Evolutionary conservation across 2,113 vertebrate genomes (phyloP).

Genomic region (Phainopepla nitens): DNA sequence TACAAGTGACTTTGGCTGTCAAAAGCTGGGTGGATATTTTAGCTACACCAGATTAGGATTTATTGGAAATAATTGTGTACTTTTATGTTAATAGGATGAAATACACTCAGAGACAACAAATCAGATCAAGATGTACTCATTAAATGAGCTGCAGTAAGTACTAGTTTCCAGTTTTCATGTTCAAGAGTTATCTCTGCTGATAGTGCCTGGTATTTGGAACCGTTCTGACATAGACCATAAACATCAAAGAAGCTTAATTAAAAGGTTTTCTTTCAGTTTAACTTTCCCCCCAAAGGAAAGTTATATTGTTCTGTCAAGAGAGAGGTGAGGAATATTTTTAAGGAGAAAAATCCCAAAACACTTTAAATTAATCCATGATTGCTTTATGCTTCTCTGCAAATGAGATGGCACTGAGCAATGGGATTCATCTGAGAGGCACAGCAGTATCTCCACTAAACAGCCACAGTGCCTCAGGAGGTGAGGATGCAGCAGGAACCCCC

Average conservation of each 20-base stretch:
- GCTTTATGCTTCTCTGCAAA: not conserved
- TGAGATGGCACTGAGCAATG: not conserved
- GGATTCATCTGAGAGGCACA: not conserved
- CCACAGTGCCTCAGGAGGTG: fast-evolving
- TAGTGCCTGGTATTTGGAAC: not conserved
- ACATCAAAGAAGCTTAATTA: not conserved
- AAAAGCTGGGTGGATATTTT: not conserved
- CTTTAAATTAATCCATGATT: not conserved
- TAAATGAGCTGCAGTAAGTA: not conserved
- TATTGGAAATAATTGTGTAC: not conserved
- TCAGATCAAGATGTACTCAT: not conserved
- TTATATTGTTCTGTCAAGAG: not conserved
- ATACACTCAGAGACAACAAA: not conserved
- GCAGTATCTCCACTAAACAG: not conserved
- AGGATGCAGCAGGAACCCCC: not conserved
- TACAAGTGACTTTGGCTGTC: not conserved
- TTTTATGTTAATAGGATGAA: not conserved
- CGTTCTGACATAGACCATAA: not conserved
- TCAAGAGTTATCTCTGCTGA: not conserved
- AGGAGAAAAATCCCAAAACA: not conserved
- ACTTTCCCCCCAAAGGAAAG: not conserved
- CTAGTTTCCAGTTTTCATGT: not conserved
- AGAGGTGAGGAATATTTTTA: not conserved
- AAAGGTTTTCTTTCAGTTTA: not conserved
- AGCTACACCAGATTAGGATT: not conserved